Conservation (phyloP, 2,797 vertebrate species). For the Cercopithecus petaurista region DNA sequence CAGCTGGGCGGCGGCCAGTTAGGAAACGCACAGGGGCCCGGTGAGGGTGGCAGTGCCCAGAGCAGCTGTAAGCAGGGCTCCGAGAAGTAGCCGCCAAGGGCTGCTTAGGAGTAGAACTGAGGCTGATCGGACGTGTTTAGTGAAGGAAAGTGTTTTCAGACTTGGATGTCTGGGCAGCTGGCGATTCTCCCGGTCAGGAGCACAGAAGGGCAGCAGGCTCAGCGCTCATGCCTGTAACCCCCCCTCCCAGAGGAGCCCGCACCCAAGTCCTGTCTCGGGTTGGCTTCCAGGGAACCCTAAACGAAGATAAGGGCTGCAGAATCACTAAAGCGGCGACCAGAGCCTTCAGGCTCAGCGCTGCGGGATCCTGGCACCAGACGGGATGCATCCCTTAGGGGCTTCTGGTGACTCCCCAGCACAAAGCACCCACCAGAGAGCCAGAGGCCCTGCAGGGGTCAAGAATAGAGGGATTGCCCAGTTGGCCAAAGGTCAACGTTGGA, state of each 20-base stretch:
- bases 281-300: neutral
- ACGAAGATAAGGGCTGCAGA: fast-evolving
- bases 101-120: neutral
- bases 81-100: neutral
- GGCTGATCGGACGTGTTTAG: fast-evolving
- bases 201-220: neutral
- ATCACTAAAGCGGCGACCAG: neutral
- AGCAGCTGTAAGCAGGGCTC: neutral
- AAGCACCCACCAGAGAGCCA: neutral
- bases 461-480: neutral
- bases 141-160: neutral
- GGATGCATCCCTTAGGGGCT: neutral
- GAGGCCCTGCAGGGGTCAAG: neutral
- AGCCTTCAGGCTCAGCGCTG: neutral
- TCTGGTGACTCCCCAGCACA: neutral
- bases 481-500: neutral
- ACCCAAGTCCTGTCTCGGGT: neutral
- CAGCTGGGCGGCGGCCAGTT: fast-evolving
- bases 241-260: neutral
- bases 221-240: neutral
- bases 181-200: neutral
- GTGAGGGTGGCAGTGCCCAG: fast-evolving
- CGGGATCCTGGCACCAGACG: neutral
- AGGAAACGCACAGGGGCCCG: neutral
- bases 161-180: neutral